These are phyloP conservation scores for Tapirus terrestris DNA, from an alignment of 2,113 vertebrate species.

Conservation along the genomic window DNA sequence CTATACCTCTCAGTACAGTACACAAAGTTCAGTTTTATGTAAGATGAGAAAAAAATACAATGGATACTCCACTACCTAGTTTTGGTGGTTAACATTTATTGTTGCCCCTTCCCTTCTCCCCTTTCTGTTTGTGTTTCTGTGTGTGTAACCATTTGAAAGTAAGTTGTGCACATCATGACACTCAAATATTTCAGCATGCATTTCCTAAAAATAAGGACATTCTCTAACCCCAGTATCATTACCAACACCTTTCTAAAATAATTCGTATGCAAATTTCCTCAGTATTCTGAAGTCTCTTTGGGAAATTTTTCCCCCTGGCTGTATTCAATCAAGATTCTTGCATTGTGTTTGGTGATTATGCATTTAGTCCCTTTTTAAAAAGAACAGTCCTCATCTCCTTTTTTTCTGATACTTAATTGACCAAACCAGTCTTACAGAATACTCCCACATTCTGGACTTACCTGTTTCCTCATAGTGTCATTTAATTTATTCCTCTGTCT, in stretches of 20 bases:
- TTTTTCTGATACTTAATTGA: background rate
- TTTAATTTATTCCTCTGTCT: constrained; percentile 15
- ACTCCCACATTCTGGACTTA: background rate
- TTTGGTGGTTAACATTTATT: background rate
- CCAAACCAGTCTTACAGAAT: background rate
- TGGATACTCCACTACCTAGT: background rate
- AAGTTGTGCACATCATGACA: background rate
- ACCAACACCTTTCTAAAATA: background rate
- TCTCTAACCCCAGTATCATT: background rate
- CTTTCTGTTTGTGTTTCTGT: background rate
- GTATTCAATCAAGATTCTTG: background rate
- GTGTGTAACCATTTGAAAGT: constrained; percentile 21
- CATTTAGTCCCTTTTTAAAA: background rate
- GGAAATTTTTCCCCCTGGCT: background rate
- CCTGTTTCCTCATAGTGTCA: background rate
- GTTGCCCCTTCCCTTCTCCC: background rate
- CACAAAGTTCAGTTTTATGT: background rate
- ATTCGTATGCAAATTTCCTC: background rate
- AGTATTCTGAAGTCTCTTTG: background rate
- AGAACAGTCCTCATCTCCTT: background rate
- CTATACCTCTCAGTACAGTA: background rate
- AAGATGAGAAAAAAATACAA: background rate
- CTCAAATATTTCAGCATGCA: background rate
- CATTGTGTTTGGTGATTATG: background rate
- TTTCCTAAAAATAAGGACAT: constrained; percentile 15